Base-by-base conservation (phyloP, 2,797 vertebrate genomes). In the Benthosema pterotum region DNA sequence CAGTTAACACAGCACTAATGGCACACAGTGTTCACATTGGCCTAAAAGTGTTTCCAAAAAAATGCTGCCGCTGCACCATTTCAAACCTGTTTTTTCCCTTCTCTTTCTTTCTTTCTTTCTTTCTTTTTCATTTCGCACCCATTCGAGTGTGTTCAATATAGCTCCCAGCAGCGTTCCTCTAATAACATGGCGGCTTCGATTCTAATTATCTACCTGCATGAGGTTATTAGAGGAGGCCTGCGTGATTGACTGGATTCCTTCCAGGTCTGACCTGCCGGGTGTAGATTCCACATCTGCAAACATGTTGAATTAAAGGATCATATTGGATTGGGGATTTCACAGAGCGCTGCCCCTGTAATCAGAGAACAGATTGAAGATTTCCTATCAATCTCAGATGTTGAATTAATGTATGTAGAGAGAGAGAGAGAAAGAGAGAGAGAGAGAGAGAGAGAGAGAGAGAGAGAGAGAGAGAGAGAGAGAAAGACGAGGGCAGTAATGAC, bases 251-350 rank as follows among this genome's bases (percentile, higher is more conserved):
- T 42, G 59, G 32, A 11, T 38, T 38, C 19, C 57, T 0, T 48
- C 67, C 64, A 50, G 52, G 62, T 63, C 2, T 51, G 69, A 67
- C 74, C 64, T 60, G 6, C n/a, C 52, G 16, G 50, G 73, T 71
- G 68, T 69, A 65, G 73, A 77, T 81, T 65, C 68, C 69, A 65
- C 61, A 46, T 77, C 56, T n/a, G 25, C 69, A 83, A 83, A 83
- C 77, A 71, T 75, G 78, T 63, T 7, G 19, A 87, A 89, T 85
- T 83, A 83, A 77, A 83, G 74, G 57, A 49, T 53, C 69, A 87
- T 83, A 86, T 85, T 85, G 79, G 77, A 80, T 86, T 60, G 66
- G 75, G 79, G 82, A 85, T 83, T 86, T 79, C 57, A 67, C 68
- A 63, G 74, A 66, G 77, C 70, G 74, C 71, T 57, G 69, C 67